Percentiles rank a stretch among this genome's conserved stretches.
Conservation (phyloP, 2,113 vertebrate genomes). For the Aplodontia rufa region DNA sequence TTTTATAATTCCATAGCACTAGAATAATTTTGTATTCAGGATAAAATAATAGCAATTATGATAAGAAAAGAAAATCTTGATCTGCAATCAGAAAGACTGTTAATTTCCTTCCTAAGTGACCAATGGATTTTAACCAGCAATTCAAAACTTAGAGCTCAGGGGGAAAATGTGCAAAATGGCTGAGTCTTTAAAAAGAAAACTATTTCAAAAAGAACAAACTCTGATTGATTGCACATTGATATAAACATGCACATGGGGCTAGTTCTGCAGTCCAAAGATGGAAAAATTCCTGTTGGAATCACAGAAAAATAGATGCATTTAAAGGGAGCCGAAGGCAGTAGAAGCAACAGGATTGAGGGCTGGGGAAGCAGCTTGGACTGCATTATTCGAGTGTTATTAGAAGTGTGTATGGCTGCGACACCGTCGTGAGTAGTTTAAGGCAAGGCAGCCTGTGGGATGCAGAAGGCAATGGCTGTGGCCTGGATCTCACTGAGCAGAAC, state of each 20-base stretch:
- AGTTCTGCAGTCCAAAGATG: slow-evolving; percentile 63
- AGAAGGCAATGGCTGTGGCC: neutral
- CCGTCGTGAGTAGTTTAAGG: slow-evolving; percentile 22
- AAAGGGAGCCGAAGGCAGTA: slow-evolving; percentile 64
- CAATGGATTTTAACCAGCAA: slow-evolving; percentile 62
- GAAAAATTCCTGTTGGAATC: slow-evolving; percentile 67
- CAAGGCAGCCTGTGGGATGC: neutral
- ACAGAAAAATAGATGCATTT: slow-evolving; percentile 69
- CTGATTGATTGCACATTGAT: slow-evolving; percentile 73
- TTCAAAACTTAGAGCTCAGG: slow-evolving; percentile 46
- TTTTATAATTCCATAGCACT: slow-evolving; percentile 45
- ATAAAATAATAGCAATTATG: slow-evolving; percentile 71
- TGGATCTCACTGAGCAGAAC: accelerated
- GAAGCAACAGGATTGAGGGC: slow-evolving; percentile 22
- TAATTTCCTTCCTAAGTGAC: slow-evolving; percentile 69
- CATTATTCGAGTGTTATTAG: slow-evolving; percentile 50
- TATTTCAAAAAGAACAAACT: slow-evolving; percentile 69
- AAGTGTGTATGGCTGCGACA: neutral
- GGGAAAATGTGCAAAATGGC: slow-evolving; percentile 39
- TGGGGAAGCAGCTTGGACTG: slow-evolving; percentile 47
- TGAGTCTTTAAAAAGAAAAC: slow-evolving; percentile 70
- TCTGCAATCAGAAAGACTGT: slow-evolving; percentile 66
- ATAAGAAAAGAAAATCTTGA: slow-evolving; percentile 56
- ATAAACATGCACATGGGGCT: slow-evolving; percentile 69
- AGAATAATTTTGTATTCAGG: slow-evolving; percentile 56